Evolutionary conservation across 2,797 vertebrate species (phyloP).

Genomic region (Argya squamiceps): DNA sequence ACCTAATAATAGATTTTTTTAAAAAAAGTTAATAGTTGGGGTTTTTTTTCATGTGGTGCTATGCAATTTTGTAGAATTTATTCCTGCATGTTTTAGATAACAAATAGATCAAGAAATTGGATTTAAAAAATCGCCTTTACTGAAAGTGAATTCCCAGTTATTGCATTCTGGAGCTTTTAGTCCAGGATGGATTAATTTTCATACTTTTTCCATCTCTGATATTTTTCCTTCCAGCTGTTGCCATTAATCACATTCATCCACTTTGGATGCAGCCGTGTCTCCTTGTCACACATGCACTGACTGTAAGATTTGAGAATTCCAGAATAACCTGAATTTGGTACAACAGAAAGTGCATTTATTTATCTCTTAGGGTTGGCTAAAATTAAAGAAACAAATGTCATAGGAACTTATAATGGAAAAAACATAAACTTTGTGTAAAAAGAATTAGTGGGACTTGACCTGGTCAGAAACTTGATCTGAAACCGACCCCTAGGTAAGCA

Average conservation of each 20-base stretch:
- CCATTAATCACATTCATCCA: background rate
- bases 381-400: background rate
- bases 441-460: background rate
- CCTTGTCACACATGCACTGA: background rate
- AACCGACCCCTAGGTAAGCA: background rate
- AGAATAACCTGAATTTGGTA: background rate
- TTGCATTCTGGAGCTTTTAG: background rate
- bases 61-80: background rate
- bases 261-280: background rate
- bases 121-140: background rate
- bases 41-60: background rate
- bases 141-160: background rate
- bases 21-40: background rate
- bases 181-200: background rate
- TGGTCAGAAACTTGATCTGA: background rate
- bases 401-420: background rate
- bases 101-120: background rate
- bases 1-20: background rate
- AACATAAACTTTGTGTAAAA: background rate
- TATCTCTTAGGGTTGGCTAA: background rate
- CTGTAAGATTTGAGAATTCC: background rate
- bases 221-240: background rate
- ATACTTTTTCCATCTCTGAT: background rate
- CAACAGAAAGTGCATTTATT: background rate
- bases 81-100: background rate